Evolutionary conservation across 2,113 vertebrate species (phyloP), one percentile per base, ranked within the genome.

Genomic region (Muntiacus muntjak): DNA sequence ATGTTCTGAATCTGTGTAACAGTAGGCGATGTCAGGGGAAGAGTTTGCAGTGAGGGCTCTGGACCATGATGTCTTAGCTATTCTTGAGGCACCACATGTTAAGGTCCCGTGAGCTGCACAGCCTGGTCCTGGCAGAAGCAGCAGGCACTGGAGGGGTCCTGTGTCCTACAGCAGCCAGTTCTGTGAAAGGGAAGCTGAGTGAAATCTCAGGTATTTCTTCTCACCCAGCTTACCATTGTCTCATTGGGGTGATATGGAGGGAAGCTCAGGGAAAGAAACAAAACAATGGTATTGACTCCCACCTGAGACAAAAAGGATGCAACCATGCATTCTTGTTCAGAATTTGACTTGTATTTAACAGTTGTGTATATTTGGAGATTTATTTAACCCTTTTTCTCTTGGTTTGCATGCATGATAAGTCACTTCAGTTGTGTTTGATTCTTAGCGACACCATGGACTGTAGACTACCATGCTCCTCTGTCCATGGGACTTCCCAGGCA

Each of bases 31-130:
- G n/a, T 36, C 79, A 67, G 23, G 33, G 86, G 58, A 36, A 3
- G 0, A 14, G 13, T 1, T n/a, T 50, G 14, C 47, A 81, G 33
- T 52, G 25, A 78, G 43, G 9, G 7, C 10, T 52, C 54, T 60
- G 23, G 28, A 15, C 8, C 26, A 30, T 16, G 7, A 33, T 7
- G 40, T 16, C 45, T 11, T 1, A 1, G 25, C 40, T n/a, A 0
- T 6, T 8, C 25, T 79, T 83, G 58, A 67, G 26, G 6, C 8
- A 5, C 30, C 7, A 19, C 21, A 8, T 9, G 6, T 55, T 26
- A 17, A n/a, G 62, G 16, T 7, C 58, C 58, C 58, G 10, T 21
- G n/a, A 74, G 36, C 36, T 23, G 67, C n/a, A 40, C 36, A 23
- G 67, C 67, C 67, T 74, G 67, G 21, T 74, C 71, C 71, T 25